A percentile compares a stretch with the other conserved stretches of the same genome.
phyloP scores from a whole-genome alignment of 2,888 invertebrate species.

The Macaria notata region DNA sequence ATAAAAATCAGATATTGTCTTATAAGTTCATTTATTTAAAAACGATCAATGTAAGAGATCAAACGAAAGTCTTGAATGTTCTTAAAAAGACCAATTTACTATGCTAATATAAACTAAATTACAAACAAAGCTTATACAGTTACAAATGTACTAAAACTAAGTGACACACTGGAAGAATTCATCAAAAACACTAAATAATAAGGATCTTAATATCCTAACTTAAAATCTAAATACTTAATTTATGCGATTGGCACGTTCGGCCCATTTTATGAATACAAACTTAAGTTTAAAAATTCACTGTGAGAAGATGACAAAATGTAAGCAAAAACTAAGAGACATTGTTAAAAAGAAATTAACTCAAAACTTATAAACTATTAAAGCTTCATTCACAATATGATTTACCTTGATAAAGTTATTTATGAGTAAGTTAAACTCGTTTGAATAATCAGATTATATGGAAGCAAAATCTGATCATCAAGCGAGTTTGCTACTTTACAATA shows the following conservation, averaged over 20 bases:
- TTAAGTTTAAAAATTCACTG: constrained; percentile 30
- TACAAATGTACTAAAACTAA: constrained; percentile 34
- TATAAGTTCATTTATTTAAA: constrained; percentile 58
- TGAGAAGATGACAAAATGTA: constrained; percentile 21
- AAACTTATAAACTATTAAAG: constrained; percentile 30
- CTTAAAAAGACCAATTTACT: constrained; percentile 73
- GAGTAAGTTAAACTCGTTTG: too few relatives aligned
- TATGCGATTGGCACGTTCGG: constrained; percentile 75
- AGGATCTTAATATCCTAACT: constrained; percentile 27
- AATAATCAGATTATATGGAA: too few relatives aligned
- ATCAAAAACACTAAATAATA: constrained; percentile 38
- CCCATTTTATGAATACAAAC: constrained; percentile 53
- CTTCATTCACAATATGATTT: constrained; percentile 30
- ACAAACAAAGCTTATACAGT: constrained; percentile 22
- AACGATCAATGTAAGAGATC: constrained; percentile 70
- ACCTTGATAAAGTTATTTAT: constrained; percentile 1
- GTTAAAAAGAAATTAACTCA: background rate
- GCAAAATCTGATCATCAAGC: too few relatives aligned
- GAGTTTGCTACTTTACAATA: background rate
- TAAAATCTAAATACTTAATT: constrained; percentile 37
- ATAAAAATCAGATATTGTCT: background rate
- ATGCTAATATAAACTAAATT: background rate
- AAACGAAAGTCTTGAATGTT: constrained; percentile 77
- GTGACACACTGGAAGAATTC: constrained; percentile 65
- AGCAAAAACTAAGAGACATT: constrained; percentile 15